phyloP scores from a whole-genome alignment of 1,140 invertebrate species.

The Patella vulgata region DNA sequence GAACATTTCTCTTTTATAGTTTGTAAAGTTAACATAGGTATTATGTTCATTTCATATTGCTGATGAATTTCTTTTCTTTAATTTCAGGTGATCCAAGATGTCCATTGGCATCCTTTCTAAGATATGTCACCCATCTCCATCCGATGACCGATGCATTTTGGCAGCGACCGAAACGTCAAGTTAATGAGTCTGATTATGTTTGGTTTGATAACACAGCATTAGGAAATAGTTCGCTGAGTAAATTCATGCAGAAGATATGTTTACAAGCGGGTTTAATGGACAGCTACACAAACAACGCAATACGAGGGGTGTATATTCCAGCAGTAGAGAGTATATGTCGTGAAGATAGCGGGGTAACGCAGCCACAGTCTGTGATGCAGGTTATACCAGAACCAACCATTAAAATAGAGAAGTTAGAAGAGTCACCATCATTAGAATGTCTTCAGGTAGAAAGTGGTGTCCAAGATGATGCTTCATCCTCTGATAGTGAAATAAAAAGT shows the following conservation, averaged over 20 bases:
- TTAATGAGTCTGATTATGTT: slow-evolving; percentile 49
- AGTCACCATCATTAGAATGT: slow-evolving; percentile 20
- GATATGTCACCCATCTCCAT: slow-evolving; percentile 55
- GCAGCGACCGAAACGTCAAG: slow-evolving; percentile 56
- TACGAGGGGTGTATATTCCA: slow-evolving; percentile 52
- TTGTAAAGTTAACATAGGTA: no score
- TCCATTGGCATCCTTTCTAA: slow-evolving; percentile 51
- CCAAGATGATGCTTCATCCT: slow-evolving; percentile 4
- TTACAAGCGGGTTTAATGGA: slow-evolving; percentile 48
- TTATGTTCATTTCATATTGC: no score
- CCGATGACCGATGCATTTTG: slow-evolving; percentile 59
- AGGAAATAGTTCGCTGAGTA: slow-evolving; percentile 52
- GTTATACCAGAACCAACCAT: background rate
- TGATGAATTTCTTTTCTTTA: slow-evolving; percentile 5
- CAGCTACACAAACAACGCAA: slow-evolving; percentile 57
- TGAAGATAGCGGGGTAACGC: slow-evolving; percentile 31
- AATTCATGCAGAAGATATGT: slow-evolving; percentile 55
- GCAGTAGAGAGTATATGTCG: slow-evolving; percentile 52
- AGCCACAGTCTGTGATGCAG: slow-evolving; percentile 25
- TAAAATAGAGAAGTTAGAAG: slow-evolving; percentile 12
- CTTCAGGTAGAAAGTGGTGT: slow-evolving; percentile 12
- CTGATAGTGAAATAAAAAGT: background rate
- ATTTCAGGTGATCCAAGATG: slow-evolving; percentile 55
- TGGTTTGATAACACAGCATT: slow-evolving; percentile 58
- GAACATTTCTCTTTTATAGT: no score